Base-by-base conservation (phyloP, 2,888 invertebrate species). In the Erpobdella octoculata region DNA sequence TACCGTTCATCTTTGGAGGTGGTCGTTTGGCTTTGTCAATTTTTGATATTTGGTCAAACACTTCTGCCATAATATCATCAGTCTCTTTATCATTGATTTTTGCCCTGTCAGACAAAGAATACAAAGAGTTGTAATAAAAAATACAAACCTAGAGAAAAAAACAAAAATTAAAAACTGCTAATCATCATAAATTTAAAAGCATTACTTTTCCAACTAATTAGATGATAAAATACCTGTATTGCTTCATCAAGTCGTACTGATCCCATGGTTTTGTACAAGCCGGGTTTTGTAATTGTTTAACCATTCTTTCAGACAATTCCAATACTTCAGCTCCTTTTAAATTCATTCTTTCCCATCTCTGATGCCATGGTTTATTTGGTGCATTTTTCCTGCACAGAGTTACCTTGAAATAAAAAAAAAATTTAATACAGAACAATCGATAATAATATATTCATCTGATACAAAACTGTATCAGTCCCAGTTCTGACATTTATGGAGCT, bases 301-400 rank as follows among this genome's bases (percentile, higher is more conserved):
- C 74, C 65, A 76, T 75, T 62, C 74, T 77, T 28, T 78, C 76
- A 5, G 76, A 76, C 37, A 80, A 73, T 1, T 74, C 75, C 6
- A 79, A 73, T 38, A 77, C 76, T 68, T 78, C 76, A 0, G 80
- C 70, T 9, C 82, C 82, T 72, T 79, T 76, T 41, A 82, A 72
- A 0, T 78, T 72, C 48, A 78, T 72, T 21, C 79, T 71, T 73
- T 82, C 93, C 92, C 94, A 98, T 75, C 90, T 87, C 78, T 89
- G 88, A n/a, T 89, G 81, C 97, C 97, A 98, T 0, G 97, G 96
- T 67, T 87, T 88, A n/a, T n/a, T n/a, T n/a, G n/a, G n/a, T n/a
- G n/a, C n/a, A n/a, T n/a, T n/a, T n/a, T n/a, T n/a, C n/a, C n/a
- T n/a, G n/a, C n/a, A n/a, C n/a, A n/a, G n/a, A n/a, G n/a, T 83